A percentile compares a stretch with the other conserved stretches of the same genome.
Conservation (phyloP, 2,797 vertebrate species). For the Lithobates sylvaticus region DNA sequence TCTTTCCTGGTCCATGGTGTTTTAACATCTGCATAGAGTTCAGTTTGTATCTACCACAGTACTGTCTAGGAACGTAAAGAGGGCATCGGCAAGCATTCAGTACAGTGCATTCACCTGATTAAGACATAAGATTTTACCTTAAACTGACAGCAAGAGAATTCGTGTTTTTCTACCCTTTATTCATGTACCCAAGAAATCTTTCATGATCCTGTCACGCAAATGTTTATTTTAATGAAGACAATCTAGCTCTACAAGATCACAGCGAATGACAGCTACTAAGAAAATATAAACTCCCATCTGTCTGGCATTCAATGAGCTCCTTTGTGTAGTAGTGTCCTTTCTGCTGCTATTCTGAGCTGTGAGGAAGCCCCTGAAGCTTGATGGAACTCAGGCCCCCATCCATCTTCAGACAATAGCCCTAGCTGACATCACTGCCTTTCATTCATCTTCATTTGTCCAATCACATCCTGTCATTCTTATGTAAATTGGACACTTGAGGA, state of each 20-base stretch:
- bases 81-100: background rate
- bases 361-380: slow-evolving; percentile 53
- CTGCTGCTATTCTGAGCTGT: slow-evolving; percentile 48
- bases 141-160: background rate
- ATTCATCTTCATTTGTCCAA: slow-evolving; percentile 85
- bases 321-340: slow-evolving; percentile 46
- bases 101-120: background rate
- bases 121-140: slow-evolving; percentile 3
- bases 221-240: slow-evolving; percentile 61
- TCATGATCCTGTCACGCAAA: slow-evolving; percentile 45
- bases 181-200: slow-evolving; percentile 38
- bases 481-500: slow-evolving; percentile 77
- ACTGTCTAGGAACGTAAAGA: background rate
- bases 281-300: slow-evolving; percentile 56
- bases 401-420: slow-evolving; percentile 76
- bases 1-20: no score
- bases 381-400: slow-evolving; percentile 73
- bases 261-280: slow-evolving; percentile 52
- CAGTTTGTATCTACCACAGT: background rate
- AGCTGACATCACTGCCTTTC: slow-evolving; percentile 76
- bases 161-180: background rate
- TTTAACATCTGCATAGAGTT: background rate
- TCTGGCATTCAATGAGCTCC: slow-evolving; percentile 13
- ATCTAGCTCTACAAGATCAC: slow-evolving; percentile 42
- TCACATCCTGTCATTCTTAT: slow-evolving; percentile 83